Evolutionary conservation across 2,888 invertebrate genomes (phyloP).

Genomic region (Hymenopus coronatus): DNA sequence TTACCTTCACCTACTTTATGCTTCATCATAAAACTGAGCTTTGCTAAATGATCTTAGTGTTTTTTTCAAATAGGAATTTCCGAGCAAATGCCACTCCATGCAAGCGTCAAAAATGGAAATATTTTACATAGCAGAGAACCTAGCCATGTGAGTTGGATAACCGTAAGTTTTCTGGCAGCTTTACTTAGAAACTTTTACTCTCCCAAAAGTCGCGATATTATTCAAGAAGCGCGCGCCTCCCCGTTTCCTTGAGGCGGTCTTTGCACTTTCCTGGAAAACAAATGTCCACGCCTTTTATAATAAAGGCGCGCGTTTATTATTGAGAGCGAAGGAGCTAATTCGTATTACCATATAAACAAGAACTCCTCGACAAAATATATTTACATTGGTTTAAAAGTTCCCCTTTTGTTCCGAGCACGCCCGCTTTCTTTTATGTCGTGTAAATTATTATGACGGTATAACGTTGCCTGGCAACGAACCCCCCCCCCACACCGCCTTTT

Average conservation of each 20-base stretch:
- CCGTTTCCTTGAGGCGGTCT: neutral
- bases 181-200: neutral
- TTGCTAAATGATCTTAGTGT: too few species aligned
- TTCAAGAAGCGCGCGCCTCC: neutral
- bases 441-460: constrained; percentile 29
- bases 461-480: neutral
- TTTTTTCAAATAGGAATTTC: too few species aligned
- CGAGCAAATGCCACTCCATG: too few species aligned
- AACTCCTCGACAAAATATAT: constrained; percentile 31
- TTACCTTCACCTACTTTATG: too few species aligned
- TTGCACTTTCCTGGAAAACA: neutral
- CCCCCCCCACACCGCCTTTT: neutral
- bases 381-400: constrained; percentile 24
- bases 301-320: neutral
- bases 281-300: neutral
- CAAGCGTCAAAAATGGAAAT: too few species aligned
- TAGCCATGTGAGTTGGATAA: too few species aligned
- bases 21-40: too few species aligned
- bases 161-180: neutral
- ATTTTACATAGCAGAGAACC: too few species aligned
- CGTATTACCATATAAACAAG: constrained; percentile 35
- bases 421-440: constrained; percentile 28
- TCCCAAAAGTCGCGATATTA: neutral
- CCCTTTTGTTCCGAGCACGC: constrained; percentile 3
- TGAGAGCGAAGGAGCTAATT: constrained; percentile 22